Base-by-base conservation (phyloP, 2,888 invertebrate genomes). In the Metalampra italica region DNA sequence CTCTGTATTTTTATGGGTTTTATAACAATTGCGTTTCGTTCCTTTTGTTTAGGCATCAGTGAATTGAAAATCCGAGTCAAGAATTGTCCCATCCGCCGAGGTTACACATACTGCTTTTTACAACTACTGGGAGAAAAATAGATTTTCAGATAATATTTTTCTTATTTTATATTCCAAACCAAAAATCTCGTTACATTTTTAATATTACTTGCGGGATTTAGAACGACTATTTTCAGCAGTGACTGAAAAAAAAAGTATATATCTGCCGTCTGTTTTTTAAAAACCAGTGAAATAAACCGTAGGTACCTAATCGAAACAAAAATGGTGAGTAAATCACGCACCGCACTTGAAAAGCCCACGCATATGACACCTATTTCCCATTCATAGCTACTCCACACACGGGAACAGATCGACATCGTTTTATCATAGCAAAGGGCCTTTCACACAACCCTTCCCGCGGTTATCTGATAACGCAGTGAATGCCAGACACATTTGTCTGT, bases 381-480 rank as follows among this genome's bases (percentile, higher is more conserved):
- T 83, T 81, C 80, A 86, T 77, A 76, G 80, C 72, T 61, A 71
- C 70, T 70, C 71, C 80, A 84, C 82, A 81, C 80, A 77, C 79
- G 22, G 22, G 22, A 78, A 77, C 82, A 75, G 84, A 82, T 86
- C 81, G 85, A 83, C 82, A 79, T 68, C 76, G 75, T 72, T 82
- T 80, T 85, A 84, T 85, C 82, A 82, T 49, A 56, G 64, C 54
- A 56, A 60, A 74, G 75, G 75, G 76, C 81, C 75, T 81, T 85
- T 85, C 84, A 86, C 64, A 64, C 75, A 72, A 83, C 88, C 88
- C 86, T 83, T 81, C 77, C 63, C 63, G 61, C 62, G 60, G 74
- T 80, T 87, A 89, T 88, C 88, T 76, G 88, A 89, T 89, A 87
- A 82, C 72, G 66, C 62, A 54, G 59, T 86, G 87, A 87, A 89